Percentiles rank a stretch among this genome's conserved stretches.
phyloP scores from a whole-genome alignment of 1,140 invertebrate genomes.

The Drosophila tristis region DNA sequence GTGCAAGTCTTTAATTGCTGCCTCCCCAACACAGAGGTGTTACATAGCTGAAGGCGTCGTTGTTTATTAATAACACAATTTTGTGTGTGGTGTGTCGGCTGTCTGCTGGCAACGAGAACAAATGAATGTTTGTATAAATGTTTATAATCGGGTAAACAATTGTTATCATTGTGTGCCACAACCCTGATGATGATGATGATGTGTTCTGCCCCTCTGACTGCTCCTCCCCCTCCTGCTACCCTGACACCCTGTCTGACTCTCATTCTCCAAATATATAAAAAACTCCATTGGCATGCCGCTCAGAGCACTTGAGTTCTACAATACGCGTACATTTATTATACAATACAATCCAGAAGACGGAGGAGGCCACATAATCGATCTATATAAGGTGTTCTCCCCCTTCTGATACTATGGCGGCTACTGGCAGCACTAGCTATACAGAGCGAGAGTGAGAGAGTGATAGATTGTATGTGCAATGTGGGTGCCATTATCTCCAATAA shows the following conservation, averaged over 20 bases:
- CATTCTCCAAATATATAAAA: not conserved
- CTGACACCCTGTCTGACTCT: too few relatives aligned
- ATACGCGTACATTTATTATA: not conserved
- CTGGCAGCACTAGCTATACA: too few relatives aligned
- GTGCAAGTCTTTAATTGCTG: too few relatives aligned
- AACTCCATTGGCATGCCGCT: slow-evolving; percentile 59
- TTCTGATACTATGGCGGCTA: slow-evolving; percentile 21
- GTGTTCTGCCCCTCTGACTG: slow-evolving; percentile 12
- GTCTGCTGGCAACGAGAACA: slow-evolving; percentile 14
- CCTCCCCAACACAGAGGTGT: slow-evolving; percentile 5
- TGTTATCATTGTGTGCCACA: slow-evolving; percentile 62
- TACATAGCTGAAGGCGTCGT: slow-evolving; percentile 5
- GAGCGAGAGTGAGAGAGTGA: too few relatives aligned
- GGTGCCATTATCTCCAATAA: slow-evolving; percentile 29
- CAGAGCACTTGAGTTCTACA: slow-evolving; percentile 42
- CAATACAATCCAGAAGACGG: slow-evolving; percentile 8
- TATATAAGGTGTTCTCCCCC: slow-evolving; percentile 18
- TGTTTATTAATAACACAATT: slow-evolving; percentile 29
- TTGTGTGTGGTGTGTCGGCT: not conserved
- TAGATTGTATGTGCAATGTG: slow-evolving; percentile 7
- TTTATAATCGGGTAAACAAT: slow-evolving; percentile 68
- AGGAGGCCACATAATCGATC: slow-evolving; percentile 23
- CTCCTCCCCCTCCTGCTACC: too few relatives aligned
- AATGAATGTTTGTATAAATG: slow-evolving; percentile 47
- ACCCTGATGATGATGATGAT: slow-evolving; percentile 15